A percentile compares a stretch with the other conserved stretches of the same genome.
These are phyloP conservation scores for Drosophila pseudoobscura DNA, from an alignment of 1,140 invertebrate species.

Conservation along the genomic window DNA sequence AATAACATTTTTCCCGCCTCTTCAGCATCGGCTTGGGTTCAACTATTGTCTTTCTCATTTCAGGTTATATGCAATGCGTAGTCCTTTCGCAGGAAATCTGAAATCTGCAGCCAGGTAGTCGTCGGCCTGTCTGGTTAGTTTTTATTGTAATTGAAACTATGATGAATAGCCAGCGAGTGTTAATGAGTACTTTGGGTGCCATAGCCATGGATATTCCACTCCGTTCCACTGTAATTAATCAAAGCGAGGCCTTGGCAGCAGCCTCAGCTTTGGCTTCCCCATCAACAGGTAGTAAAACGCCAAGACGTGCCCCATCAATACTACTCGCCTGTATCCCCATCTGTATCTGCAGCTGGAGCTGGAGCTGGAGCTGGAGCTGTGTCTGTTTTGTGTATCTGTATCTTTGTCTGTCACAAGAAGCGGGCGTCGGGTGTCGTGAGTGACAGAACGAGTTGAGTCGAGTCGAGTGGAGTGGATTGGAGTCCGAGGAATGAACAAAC, in stretches of 20 bases:
- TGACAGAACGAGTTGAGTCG: constrained; percentile 46
- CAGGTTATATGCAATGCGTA: too few relatives aligned
- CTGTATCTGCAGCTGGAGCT: constrained; percentile 18
- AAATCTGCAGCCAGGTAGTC: constrained; percentile 12
- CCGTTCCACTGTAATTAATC: constrained; percentile 64
- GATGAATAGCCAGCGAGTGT: constrained; percentile 67
- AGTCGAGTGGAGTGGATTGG: not conserved
- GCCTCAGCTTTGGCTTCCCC: constrained; percentile 21
- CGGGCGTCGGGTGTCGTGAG: constrained; percentile 48
- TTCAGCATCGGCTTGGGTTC: too few relatives aligned
- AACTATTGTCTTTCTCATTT: too few relatives aligned
- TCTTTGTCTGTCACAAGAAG: constrained; percentile 42
- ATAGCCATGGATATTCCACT: constrained; percentile 28
- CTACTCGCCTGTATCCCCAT: not conserved
- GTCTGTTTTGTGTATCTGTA: constrained; percentile 35
- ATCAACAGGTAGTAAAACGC: constrained; percentile 81
- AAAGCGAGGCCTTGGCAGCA: constrained; percentile 51
- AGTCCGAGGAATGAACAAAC: constrained; percentile 13
- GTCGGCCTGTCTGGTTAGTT: constrained; percentile 26
- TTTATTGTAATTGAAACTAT: constrained; percentile 35
- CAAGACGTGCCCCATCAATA: constrained; percentile 70
- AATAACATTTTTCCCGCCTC: not conserved
- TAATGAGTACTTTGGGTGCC: constrained; percentile 62
- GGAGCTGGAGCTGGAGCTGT: constrained; percentile 8
- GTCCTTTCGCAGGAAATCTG: too few relatives aligned